These are phyloP conservation scores for Scopus umbretta DNA, from an alignment of 2,113 vertebrate genomes.

Conservation along the genomic window DNA sequence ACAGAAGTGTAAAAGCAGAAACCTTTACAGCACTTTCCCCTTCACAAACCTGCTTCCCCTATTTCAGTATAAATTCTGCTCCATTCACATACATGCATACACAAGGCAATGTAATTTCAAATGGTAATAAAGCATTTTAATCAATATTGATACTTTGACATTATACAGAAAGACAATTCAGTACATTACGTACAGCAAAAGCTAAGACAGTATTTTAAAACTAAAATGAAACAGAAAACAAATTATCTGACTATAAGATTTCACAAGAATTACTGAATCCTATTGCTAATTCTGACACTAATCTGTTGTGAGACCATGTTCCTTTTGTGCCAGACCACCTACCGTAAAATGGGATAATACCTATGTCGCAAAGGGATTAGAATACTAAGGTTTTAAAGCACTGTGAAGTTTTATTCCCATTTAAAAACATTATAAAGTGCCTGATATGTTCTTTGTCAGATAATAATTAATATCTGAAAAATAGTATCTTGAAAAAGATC, in stretches of 20 bases:
- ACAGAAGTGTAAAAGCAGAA: not conserved
- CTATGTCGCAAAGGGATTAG: not conserved
- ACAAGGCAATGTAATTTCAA: not conserved
- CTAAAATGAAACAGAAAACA: not conserved
- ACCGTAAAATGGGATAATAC: constrained; percentile 36
- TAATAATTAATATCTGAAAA: not conserved
- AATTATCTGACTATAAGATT: not conserved
- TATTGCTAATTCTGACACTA: constrained; percentile 19
- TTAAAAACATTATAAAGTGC: not conserved
- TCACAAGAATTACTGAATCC: not conserved
- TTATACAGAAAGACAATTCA: not conserved
- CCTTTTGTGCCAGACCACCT: not conserved
- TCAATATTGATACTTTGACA: not conserved
- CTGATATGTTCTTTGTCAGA: not conserved
- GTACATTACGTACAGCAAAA: not conserved
- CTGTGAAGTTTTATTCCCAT: not conserved
- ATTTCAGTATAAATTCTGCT: not conserved
- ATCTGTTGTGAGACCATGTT: constrained; percentile 2
- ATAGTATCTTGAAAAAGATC: not conserved
- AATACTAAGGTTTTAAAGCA: not conserved
- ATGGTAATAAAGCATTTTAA: not conserved
- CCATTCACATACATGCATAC: not conserved
- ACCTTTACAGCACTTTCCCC: not conserved
- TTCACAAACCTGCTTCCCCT: not conserved
- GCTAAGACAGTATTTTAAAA: not conserved